Conservation (phyloP, 2,797 vertebrate genomes). For the Chelonia mydas region DNA sequence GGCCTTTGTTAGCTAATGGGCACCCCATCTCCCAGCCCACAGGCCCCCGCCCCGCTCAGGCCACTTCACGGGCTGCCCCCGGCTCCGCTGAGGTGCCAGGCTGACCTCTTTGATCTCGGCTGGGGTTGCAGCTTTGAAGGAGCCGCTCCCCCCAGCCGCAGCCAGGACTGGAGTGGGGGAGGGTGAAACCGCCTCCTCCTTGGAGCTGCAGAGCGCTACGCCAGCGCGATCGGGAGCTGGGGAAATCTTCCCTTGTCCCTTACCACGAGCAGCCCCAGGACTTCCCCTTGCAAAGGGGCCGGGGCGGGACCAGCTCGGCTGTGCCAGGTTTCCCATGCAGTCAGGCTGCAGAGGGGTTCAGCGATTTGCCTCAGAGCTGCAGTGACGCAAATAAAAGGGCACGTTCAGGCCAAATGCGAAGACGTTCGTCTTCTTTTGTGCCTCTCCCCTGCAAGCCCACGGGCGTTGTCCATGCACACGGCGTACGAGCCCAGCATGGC, state of each 20-base stretch:
- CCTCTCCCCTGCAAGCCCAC: too few species aligned
- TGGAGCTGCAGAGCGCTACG: not conserved
- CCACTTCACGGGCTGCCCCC: not conserved
- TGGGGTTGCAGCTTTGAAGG: slow-evolving; percentile 78
- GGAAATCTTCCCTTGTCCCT: not conserved
- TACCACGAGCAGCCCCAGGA: not conserved
- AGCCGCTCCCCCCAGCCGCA: not conserved
- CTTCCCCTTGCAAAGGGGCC: not conserved
- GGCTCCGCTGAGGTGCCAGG: slow-evolving; percentile 76
- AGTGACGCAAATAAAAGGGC: not conserved
- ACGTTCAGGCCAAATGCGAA: not conserved
- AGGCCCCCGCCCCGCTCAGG: not conserved
- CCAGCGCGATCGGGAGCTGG: not conserved
- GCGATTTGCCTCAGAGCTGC: not conserved
- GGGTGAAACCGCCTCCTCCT: not conserved
- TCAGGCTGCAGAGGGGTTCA: not conserved
- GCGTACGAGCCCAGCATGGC: too few species aligned
- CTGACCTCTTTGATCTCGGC: slow-evolving; percentile 63
- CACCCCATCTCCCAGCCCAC: not conserved
- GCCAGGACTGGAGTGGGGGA: not conserved
- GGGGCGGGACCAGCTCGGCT: too few species aligned
- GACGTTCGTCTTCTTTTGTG: not conserved
- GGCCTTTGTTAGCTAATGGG: not conserved
- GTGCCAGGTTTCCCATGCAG: too few species aligned
- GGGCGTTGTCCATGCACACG: too few species aligned